phyloP scores from a whole-genome alignment of 1,140 invertebrate species.

The Caenorhabditis brenneri region DNA sequence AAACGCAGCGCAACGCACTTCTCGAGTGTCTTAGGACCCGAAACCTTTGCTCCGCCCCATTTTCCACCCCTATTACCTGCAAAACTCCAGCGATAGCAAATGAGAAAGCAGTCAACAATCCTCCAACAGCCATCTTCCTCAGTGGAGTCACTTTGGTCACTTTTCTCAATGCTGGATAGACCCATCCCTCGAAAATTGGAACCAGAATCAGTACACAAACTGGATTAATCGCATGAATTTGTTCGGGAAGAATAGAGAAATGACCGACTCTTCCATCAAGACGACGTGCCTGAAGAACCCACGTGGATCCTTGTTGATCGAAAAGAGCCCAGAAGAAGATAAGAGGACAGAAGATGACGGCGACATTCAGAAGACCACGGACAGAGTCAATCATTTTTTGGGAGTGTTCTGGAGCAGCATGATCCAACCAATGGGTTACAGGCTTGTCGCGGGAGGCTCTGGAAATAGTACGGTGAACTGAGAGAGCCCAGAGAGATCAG shows the following conservation, averaged over 20 bases:
- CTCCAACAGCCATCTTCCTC: constrained; percentile 81
- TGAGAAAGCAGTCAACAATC: constrained; percentile 81
- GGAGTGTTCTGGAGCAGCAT: constrained; percentile 79
- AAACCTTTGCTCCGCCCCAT: too few species aligned
- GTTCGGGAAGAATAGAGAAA: constrained; percentile 80
- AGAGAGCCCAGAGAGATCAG: neutral
- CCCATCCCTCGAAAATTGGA: constrained; percentile 68
- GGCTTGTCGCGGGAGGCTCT: constrained; percentile 43
- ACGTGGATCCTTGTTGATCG: constrained; percentile 75
- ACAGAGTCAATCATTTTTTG: constrained; percentile 73
- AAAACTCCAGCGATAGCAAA: constrained; percentile 85
- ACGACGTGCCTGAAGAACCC: constrained; percentile 73
- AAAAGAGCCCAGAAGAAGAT: constrained; percentile 76
- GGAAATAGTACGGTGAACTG: constrained; percentile 24
- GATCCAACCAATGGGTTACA: constrained; percentile 79
- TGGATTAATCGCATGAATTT: constrained; percentile 79
- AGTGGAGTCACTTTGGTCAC: constrained; percentile 76
- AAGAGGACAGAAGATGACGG: constrained; percentile 73
- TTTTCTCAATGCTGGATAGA: constrained; percentile 71
- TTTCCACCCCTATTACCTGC: constrained; percentile 74
- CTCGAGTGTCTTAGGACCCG: too few species aligned
- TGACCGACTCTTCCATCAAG: constrained; percentile 72
- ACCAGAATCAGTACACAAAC: constrained; percentile 65
- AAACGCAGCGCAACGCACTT: too few species aligned
- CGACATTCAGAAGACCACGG: constrained; percentile 71